phyloP scores from a whole-genome alignment of 2,113 vertebrate genomes.

The Chaetorhynchus papuensis region DNA sequence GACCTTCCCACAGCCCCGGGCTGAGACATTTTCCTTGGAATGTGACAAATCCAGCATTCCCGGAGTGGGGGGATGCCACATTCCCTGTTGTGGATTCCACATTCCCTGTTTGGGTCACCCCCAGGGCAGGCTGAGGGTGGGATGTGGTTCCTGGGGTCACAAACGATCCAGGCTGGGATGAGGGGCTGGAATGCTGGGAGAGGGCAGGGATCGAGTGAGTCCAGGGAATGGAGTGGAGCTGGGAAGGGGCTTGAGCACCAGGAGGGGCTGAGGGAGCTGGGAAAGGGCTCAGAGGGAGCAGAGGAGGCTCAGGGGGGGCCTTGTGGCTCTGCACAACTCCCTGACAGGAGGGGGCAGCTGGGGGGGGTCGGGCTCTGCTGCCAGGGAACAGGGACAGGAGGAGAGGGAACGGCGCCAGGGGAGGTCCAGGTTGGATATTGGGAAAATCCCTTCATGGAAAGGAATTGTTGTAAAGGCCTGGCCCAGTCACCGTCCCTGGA shows the following conservation, averaged over 20 bases:
- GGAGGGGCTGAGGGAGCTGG: not conserved
- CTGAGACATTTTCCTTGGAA: not conserved
- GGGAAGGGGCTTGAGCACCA: no score
- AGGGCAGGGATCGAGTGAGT: not conserved
- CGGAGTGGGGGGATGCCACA: not conserved
- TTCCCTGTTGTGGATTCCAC: not conserved
- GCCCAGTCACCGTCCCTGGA: not conserved
- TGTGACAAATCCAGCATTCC: not conserved
- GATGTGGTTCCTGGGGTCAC: not conserved
- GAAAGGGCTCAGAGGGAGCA: not conserved
- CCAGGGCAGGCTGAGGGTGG: not conserved
- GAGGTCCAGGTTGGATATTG: accelerated
- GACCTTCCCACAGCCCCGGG: not conserved
- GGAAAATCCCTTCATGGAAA: not conserved
- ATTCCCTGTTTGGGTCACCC: not conserved
- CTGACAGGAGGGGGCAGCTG: not conserved
- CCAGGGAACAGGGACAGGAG: not conserved
- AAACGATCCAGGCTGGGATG: not conserved
- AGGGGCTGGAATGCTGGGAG: not conserved
- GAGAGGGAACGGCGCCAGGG: accelerated
- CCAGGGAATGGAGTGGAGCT: not conserved
- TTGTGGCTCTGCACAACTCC: not conserved
- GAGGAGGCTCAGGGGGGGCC: not conserved
- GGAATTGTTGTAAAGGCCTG: accelerated
- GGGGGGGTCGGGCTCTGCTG: not conserved